Evolutionary conservation across 2,888 invertebrate genomes (phyloP), one percentile per base, ranked within the genome.

Genomic region (Cephonodes hylas): DNA sequence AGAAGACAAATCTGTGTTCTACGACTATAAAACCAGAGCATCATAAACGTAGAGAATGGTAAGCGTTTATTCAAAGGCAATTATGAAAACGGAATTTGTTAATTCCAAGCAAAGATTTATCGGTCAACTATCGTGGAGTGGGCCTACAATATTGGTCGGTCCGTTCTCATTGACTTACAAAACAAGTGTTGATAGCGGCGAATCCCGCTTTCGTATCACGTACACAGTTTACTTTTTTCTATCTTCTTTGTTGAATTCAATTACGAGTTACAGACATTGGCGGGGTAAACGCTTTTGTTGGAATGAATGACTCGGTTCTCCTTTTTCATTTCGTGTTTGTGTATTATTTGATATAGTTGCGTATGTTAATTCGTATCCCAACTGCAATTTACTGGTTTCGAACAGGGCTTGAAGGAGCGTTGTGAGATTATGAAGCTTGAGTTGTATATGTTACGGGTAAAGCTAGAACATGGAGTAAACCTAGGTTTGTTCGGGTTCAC

Each of bases 231-330:
- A 87, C 84, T 87, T 86, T 88, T 84, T 87, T 84, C 88, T 84
- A 87, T 88, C 86, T 86, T 85, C 85, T 82, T 85, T 81, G 83
- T 84, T 76, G 84, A 84, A 87, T 89, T 89, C 86, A 86, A 88
- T 88, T 88, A 86, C 85, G 80, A 77, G 80, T 77, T 80, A 81
- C 79, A 80, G 77, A 70, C 79, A 76, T 83, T 80, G 78, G 77
- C 66, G 70, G 73, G 70, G 77, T 76, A 81, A 83, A 82, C 75
- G 79, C 70, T 80, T 80, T 76, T 71, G 66, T 72, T 59, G 66
- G 72, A 75, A 73, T 74, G 67, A 70, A 81, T 75, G 75, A 74
- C 74, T 77, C 72, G 72, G 70, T 77, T 74, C 66, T 66, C 67
- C 67, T 66, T 66, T 60, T 67, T 64, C 65, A 31, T 66, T 73